Conservation (phyloP, 2,113 vertebrate genomes). For the Ciconia stormi region DNA sequence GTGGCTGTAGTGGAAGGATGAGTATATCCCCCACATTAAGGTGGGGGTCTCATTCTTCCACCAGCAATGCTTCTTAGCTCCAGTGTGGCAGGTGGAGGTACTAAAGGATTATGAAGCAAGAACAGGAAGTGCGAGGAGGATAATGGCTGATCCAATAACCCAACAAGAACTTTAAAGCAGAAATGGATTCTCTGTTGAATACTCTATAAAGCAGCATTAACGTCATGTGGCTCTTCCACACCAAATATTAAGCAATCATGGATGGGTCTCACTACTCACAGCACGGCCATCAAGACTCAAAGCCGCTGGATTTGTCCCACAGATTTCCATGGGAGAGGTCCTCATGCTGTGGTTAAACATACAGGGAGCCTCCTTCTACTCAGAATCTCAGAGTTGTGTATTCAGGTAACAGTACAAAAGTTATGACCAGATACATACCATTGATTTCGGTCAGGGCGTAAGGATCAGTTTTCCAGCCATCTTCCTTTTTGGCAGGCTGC, state of each 20-base stretch:
- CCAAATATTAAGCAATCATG: not conserved
- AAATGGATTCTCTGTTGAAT: not conserved
- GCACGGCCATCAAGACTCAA: not conserved
- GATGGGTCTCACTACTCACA: not conserved
- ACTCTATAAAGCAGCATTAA: not conserved
- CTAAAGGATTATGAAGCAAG: not conserved
- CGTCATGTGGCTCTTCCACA: not conserved
- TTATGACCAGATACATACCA: constrained; percentile 63
- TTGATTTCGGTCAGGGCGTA: constrained; percentile 84
- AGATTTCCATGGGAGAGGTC: not conserved
- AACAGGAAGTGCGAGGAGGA: accelerated
- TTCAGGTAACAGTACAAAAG: not conserved
- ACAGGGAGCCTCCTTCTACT: not conserved
- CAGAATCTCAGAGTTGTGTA: not conserved
- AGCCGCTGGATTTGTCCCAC: not conserved
- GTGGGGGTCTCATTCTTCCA: not conserved
- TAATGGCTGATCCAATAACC: not conserved
- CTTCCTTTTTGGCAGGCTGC: constrained; percentile 85
- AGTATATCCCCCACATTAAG: not conserved
- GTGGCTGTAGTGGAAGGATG: not conserved
- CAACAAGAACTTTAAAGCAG: not conserved
- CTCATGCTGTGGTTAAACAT: not conserved
- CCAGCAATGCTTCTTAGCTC: not conserved
- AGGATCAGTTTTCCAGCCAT: constrained; percentile 87
- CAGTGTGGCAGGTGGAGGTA: not conserved